Conservation (phyloP, 2,113 vertebrate species). For the Apus apus region DNA sequence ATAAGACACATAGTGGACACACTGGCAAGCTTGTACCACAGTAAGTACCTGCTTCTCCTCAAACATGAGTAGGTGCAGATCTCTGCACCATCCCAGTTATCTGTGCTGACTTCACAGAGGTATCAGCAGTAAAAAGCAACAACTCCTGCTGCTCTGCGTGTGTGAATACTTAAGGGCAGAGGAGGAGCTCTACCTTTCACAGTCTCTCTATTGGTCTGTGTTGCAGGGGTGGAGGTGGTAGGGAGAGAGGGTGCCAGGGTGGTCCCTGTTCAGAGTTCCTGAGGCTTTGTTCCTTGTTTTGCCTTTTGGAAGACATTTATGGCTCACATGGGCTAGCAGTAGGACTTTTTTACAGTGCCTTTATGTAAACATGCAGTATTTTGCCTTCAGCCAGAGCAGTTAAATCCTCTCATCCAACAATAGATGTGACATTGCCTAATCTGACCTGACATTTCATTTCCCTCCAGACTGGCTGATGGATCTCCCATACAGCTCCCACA, state of each 20-base stretch:
- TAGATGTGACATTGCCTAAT: neutral
- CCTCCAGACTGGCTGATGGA: neutral
- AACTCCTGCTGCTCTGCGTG: neutral
- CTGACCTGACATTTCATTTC: neutral
- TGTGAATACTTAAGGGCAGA: neutral
- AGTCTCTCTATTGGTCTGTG: neutral
- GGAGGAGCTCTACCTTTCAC: neutral
- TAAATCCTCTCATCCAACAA: neutral
- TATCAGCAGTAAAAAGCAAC: neutral
- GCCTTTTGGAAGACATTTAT: neutral
- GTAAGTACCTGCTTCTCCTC: neutral
- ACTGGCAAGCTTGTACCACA: neutral
- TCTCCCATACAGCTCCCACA: neutral
- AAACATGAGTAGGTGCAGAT: neutral
- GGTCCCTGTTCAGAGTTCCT: neutral
- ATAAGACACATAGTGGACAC: accelerated
- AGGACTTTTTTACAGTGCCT: neutral
- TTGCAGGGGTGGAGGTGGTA: neutral
- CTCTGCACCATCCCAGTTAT: neutral
- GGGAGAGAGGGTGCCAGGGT: neutral
- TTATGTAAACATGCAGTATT: neutral
- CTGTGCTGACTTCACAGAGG: neutral
- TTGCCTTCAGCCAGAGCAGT: neutral
- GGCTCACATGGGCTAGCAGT: neutral
- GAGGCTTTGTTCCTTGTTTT: neutral